Conservation (phyloP, 35 echinoderm and acorn worm species). For the Chiridota heheva region DNA sequence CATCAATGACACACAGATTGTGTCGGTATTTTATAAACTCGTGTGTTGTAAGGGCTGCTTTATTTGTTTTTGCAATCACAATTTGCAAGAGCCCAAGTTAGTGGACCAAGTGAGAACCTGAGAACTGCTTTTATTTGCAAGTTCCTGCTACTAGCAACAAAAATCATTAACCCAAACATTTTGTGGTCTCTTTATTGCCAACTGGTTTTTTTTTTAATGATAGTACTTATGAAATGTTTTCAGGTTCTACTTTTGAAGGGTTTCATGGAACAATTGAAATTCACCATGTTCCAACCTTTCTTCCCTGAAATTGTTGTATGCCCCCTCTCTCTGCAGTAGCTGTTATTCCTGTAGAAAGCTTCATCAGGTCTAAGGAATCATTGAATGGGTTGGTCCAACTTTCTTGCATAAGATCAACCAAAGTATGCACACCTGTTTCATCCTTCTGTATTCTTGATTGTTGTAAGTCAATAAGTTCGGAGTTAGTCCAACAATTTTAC, state of each 20-base stretch:
- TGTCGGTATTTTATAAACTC: background rate
- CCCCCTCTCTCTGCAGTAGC: too few relatives aligned
- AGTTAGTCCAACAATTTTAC: too few relatives aligned
- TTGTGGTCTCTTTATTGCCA: background rate
- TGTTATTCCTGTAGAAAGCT: too few relatives aligned
- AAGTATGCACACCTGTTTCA: too few relatives aligned
- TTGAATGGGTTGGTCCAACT: too few relatives aligned
- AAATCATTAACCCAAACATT: conserved; percentile 16
- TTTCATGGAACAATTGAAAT: conserved; percentile 37
- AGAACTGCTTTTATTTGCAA: background rate
- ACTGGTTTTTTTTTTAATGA: background rate
- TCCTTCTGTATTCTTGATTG: too few relatives aligned
- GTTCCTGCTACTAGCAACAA: background rate
- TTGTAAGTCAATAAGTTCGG: too few relatives aligned
- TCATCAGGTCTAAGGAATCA: too few relatives aligned
- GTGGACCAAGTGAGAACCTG: conserved; percentile 11
- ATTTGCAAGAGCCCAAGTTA: conserved; percentile 17
- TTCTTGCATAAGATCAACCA: too few relatives aligned
- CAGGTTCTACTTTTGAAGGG: conserved; percentile 7
- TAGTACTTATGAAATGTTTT: background rate
- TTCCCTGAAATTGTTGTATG: too few relatives aligned
- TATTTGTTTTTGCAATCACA: conserved; percentile 21
- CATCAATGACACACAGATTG: too few relatives aligned
- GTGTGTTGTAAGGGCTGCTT: background rate
- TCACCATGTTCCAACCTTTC: too few relatives aligned